Evolutionary conservation across 1,140 invertebrate species (phyloP).

Genomic region (Daktulosphaira vitifoliae): DNA sequence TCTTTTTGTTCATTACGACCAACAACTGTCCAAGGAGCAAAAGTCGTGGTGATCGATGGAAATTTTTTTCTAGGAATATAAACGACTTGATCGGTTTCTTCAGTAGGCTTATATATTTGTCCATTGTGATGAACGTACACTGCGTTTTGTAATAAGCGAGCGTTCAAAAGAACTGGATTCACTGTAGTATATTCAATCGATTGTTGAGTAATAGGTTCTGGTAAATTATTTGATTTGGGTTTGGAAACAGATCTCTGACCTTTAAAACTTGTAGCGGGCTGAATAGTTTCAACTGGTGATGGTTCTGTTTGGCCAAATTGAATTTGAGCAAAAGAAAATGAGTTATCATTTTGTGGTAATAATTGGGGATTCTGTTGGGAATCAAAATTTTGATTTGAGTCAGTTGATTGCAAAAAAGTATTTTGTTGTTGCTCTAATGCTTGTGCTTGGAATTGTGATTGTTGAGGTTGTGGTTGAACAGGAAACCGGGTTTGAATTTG

Average conservation of each 20-base stretch:
- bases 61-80: conserved; percentile 1
- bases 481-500: no score
- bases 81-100: conserved; percentile 14
- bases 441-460: neutral
- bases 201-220: neutral
- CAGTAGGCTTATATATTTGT: conserved; percentile 2
- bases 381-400: neutral
- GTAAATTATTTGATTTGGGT: neutral
- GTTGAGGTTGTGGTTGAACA: neutral
- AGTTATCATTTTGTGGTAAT: neutral
- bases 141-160: neutral
- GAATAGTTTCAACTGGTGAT: neutral
- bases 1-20: neutral
- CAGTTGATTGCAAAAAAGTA: neutral
- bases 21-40: neutral
- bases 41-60: neutral
- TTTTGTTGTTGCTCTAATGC: neutral
- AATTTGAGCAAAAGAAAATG: conserved; percentile 15
- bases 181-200: neutral
- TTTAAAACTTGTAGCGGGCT: neutral
- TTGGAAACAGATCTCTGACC: conserved; percentile 12
- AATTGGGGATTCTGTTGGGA: conserved; percentile 2
- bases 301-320: neutral
- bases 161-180: neutral
- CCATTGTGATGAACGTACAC: neutral